These are phyloP conservation scores for Chrosomus eos DNA, from an alignment of 2,797 vertebrate genomes.

Conservation along the genomic window DNA sequence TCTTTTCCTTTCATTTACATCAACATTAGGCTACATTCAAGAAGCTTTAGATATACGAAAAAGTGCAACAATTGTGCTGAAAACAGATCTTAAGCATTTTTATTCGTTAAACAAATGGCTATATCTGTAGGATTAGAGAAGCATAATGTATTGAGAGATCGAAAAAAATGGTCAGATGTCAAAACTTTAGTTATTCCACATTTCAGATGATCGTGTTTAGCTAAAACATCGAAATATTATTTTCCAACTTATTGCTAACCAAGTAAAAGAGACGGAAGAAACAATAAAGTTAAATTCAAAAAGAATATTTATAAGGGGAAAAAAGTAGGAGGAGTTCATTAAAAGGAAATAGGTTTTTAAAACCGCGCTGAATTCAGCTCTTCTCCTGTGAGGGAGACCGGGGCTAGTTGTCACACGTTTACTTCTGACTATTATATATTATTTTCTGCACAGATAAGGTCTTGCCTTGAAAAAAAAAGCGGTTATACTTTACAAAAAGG, in stretches of 20 bases:
- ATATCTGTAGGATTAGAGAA: not conserved
- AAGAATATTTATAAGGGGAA: not conserved
- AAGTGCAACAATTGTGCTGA: not conserved
- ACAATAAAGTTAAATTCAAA: too few relatives aligned
- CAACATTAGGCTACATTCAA: not conserved
- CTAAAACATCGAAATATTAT: not conserved
- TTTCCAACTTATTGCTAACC: too few relatives aligned
- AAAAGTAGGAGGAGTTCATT: not conserved
- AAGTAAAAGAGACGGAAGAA: not conserved
- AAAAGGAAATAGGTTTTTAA: not conserved
- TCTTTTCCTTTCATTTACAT: not conserved
- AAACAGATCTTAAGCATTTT: not conserved
- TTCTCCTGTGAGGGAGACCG: not conserved
- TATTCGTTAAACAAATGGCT: not conserved
- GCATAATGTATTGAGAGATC: not conserved
- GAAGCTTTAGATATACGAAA: not conserved
- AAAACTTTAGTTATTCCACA: not conserved
- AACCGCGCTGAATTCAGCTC: not conserved
- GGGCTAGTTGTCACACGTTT: slow-evolving; percentile 9
- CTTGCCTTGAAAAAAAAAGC: too few relatives aligned
- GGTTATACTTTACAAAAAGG: too few relatives aligned
- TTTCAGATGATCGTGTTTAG: not conserved
- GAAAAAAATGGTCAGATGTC: not conserved
- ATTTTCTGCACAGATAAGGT: not conserved
- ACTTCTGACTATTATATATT: too few relatives aligned